These are phyloP conservation scores for Muscidifurax raptorellus DNA, from an alignment of 1,140 invertebrate genomes.

Conservation along the genomic window DNA sequence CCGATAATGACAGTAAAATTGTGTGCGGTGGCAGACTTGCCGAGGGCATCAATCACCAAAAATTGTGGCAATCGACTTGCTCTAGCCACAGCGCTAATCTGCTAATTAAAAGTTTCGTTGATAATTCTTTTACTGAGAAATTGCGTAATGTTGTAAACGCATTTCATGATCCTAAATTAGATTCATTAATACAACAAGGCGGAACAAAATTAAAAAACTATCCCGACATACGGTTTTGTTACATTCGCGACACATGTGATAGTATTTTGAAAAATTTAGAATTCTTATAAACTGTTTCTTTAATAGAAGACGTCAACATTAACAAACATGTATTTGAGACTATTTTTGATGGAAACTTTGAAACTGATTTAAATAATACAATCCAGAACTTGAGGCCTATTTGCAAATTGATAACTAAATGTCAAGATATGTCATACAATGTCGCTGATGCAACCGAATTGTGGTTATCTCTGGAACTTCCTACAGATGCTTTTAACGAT, in stretches of 20 bases:
- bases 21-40: not conserved
- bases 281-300: not conserved
- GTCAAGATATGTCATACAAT: conserved; percentile 10
- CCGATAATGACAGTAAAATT: too few species aligned
- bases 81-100: not conserved
- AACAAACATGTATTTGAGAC: not conserved
- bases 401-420: conserved; percentile 28
- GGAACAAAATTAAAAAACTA: not conserved
- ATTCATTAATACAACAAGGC: not conserved
- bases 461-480: conserved; percentile 7
- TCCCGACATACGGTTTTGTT: conserved; percentile 12
- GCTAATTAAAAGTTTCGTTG: not conserved
- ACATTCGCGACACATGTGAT: not conserved
- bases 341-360: not conserved
- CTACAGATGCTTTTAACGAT: not conserved
- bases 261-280: conserved; percentile 12
- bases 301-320: conserved; percentile 3
- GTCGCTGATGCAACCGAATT: conserved; percentile 32
- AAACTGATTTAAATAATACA: not conserved
- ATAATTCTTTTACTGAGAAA: not conserved
- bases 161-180: conserved; percentile 8
- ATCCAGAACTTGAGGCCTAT: conserved; percentile 20
- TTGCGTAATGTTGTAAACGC: not conserved
- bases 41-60: not conserved
- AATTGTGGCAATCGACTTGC: conserved; percentile 13